A percentile compares a stretch with the other conserved stretches of the same genome.
Evolutionary conservation across 2,113 vertebrate species (phyloP).

Genomic region (Cervus canadensis): DNA sequence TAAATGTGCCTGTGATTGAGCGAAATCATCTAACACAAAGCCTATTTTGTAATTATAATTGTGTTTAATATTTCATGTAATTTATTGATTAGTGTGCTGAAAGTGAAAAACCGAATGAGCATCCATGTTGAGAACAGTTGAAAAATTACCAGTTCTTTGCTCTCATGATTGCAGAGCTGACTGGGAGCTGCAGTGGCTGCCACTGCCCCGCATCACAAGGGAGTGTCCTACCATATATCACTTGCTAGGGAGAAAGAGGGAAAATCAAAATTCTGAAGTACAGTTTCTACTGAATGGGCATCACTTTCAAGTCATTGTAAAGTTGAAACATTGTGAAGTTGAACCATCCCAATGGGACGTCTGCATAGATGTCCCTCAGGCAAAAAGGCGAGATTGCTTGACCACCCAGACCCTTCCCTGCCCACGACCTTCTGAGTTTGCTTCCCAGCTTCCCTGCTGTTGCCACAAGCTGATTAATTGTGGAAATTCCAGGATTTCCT

Average conservation of each 20-base stretch:
- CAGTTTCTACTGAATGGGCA: background rate
- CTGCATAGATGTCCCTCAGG: background rate
- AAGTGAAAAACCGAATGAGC: background rate
- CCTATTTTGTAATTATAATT: background rate
- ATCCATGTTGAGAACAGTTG: background rate
- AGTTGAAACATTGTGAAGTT: background rate
- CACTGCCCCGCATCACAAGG: background rate
- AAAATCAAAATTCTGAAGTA: background rate
- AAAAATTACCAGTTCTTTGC: background rate
- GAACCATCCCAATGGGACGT: background rate
- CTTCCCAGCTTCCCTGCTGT: background rate
- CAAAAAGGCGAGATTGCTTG: background rate
- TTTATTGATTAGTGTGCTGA: background rate
- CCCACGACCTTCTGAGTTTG: background rate
- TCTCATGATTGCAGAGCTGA: background rate
- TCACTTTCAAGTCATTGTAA: background rate
- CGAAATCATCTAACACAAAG: background rate
- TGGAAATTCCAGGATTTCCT: constrained; percentile 7
- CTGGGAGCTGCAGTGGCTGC: background rate
- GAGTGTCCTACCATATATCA: background rate
- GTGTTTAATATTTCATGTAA: background rate
- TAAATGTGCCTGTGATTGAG: background rate
- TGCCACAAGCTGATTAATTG: background rate
- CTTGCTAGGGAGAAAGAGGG: background rate
- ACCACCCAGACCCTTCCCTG: background rate